Evolutionary conservation across 2,113 vertebrate species (phyloP), one percentile per base, ranked within the genome.

Genomic region (Ochotona curzoniae): DNA sequence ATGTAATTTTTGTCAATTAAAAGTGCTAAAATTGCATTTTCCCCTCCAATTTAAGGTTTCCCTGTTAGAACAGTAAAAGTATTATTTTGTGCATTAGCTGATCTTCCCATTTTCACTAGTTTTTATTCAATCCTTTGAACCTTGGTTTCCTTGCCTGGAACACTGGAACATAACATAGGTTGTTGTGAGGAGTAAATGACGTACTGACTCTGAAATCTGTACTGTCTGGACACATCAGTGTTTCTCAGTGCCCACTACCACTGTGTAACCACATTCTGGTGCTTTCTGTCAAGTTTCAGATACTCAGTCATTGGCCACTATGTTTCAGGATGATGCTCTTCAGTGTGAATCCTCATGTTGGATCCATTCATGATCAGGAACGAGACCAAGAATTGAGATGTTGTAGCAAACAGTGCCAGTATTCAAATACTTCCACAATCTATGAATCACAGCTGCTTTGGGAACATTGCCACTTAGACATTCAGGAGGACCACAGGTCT

Each of bases 201-300:
- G 64, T 44, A 81, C 63, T 38, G 64, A 85, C 20, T 83, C 0
- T 66, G 76, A 93, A 91, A 67, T 7, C 54, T 3, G 54, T 83
- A 71, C 38, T 97, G 89, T 57, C 70, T 66, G 63, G 69, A 74
- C 69, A 84, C 64, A 74, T 20, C 70, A n/a, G 49, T 64, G 91
- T 84, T 81, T 30, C 28, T 91, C 49, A 90, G 84, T 44, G 26
- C 2, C 9, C 74, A 5, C 54, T 64, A 18, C 51, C 51, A 66
- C 38, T 44, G 38, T 87, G 21, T 74, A 78, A 90, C 82, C 79
- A 23, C 86, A 79, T 26, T 60, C 8, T 15, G 70, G 28, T 25
- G 20, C n/a, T 73, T 92, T 23, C 70, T 89, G 67, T 23, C 47
- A 84, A 84, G 69, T 81, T 95, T 93, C 74, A 79, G 78, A 92